Conservation (phyloP, 2,113 vertebrate species). For the Rynchops niger region DNA sequence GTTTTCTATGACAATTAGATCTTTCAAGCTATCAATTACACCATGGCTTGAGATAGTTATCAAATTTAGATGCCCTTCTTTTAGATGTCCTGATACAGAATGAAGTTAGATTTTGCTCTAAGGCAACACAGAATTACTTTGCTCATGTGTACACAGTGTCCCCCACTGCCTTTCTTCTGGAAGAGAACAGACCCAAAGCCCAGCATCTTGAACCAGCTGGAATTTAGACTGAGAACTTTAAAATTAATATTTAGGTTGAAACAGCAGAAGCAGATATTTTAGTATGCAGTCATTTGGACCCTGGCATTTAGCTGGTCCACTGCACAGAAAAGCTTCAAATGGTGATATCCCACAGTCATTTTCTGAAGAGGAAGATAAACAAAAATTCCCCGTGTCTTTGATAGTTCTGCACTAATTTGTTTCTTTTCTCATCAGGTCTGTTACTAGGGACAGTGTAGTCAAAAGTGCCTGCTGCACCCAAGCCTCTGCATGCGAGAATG, state of each 20-base stretch:
- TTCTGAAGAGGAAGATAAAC: background rate
- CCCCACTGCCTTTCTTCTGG: background rate
- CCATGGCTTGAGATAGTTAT: background rate
- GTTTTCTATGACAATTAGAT: background rate
- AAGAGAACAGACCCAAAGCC: background rate
- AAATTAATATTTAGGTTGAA: background rate
- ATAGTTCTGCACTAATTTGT: background rate
- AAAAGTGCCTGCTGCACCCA: background rate
- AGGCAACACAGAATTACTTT: background rate
- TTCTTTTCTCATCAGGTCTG: background rate
- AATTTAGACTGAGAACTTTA: background rate
- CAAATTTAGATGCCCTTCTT: background rate
- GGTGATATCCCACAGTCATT: background rate
- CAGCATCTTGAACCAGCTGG: background rate
- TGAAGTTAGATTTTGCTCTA: background rate
- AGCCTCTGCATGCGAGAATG: background rate
- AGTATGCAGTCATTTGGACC: background rate
- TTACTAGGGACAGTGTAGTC: background rate
- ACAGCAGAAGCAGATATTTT: background rate
- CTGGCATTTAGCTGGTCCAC: background rate
- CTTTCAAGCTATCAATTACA: background rate
- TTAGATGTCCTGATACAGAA: background rate
- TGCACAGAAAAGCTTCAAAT: background rate
- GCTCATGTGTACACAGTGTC: too few species aligned
- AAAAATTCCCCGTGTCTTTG: background rate